A percentile compares a stretch with the other conserved stretches of the same genome.
These are phyloP conservation scores for Coilia nasus DNA, from an alignment of 2,797 vertebrate species.

Conservation along the genomic window DNA sequence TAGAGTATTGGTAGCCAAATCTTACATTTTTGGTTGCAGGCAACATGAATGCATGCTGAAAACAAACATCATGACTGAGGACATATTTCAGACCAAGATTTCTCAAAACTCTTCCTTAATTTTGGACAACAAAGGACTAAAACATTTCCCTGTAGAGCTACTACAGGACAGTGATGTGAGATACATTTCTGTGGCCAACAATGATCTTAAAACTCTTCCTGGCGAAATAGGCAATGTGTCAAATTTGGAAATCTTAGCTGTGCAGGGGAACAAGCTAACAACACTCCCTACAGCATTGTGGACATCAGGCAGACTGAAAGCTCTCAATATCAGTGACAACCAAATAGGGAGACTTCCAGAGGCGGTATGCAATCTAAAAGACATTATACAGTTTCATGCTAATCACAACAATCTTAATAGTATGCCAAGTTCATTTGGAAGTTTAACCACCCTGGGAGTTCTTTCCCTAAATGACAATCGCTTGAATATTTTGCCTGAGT, in stretches of 20 bases:
- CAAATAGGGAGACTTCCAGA: slow-evolving; percentile 52
- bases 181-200: slow-evolving; percentile 64
- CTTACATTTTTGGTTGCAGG: background rate
- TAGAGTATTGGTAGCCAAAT: background rate
- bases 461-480: slow-evolving; percentile 62
- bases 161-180: slow-evolving; percentile 57
- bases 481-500: slow-evolving; percentile 53
- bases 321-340: slow-evolving; percentile 62
- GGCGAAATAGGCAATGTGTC: slow-evolving; percentile 48
- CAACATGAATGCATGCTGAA: background rate
- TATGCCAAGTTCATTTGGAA: slow-evolving; percentile 59
- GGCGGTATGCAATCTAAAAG: slow-evolving; percentile 57
- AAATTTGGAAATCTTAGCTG: slow-evolving; percentile 63
- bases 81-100: background rate
- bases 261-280: slow-evolving; percentile 62
- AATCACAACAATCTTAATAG: slow-evolving; percentile 57
- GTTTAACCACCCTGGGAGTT: slow-evolving; percentile 61
- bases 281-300: slow-evolving; percentile 64
- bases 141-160: slow-evolving; percentile 54
- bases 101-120: slow-evolving; percentile 25
- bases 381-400: slow-evolving; percentile 56
- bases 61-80: background rate
- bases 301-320: slow-evolving; percentile 58
- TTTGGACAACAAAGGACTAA: slow-evolving; percentile 56
- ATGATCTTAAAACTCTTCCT: slow-evolving; percentile 59